Evolutionary conservation across 2,113 vertebrate species (phyloP).

Genomic region (Engystomops pustulosus): DNA sequence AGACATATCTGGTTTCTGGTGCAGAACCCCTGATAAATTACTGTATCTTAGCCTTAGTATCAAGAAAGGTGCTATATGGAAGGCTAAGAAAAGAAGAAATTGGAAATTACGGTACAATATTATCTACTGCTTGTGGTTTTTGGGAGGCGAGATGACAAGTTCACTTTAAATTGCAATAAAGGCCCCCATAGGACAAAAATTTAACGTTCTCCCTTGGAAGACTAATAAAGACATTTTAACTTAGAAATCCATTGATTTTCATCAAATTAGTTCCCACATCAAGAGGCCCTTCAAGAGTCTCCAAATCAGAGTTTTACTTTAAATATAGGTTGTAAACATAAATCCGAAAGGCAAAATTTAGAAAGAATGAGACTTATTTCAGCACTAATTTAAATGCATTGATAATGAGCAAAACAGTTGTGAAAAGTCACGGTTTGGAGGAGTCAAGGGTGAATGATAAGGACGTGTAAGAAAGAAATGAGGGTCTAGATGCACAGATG

Average conservation of each 20-base stretch:
- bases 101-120: no score
- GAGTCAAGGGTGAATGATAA: not conserved
- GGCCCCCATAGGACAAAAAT: no score
- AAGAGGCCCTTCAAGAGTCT: not conserved
- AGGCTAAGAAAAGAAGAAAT: no score
- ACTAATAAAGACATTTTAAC: no score
- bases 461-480: not conserved
- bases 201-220: no score
- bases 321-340: not conserved
- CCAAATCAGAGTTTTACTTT: not conserved
- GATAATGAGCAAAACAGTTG: conserved; percentile 12
- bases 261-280: not conserved
- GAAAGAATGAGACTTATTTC: not conserved
- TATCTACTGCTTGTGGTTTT: no score
- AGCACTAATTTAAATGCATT: conserved; percentile 26
- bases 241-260: not conserved
- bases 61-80: no score
- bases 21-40: no score
- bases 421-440: not conserved
- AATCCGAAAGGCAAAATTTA: not conserved
- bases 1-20: no score
- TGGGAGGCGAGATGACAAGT: no score
- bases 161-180: no score
- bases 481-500: not conserved
- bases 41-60: no score